Evolutionary conservation across 2,797 vertebrate species (phyloP).

Genomic region (Miichthys miiuy): DNA sequence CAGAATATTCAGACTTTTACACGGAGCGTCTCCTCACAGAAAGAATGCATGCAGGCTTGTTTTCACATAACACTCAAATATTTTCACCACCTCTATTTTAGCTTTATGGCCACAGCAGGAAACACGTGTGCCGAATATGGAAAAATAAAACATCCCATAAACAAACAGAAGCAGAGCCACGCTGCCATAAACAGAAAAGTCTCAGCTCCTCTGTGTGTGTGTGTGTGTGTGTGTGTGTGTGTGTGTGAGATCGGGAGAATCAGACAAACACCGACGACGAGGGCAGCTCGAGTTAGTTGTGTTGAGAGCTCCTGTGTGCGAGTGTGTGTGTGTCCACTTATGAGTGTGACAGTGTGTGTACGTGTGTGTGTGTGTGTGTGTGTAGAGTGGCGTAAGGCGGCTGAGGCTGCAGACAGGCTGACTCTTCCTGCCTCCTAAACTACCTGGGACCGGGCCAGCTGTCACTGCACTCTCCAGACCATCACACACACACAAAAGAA

Average conservation of each 20-base stretch:
- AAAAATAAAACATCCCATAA: conserved; percentile 47
- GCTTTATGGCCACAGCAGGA: conserved; percentile 33
- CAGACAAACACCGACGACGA: conserved; percentile 1
- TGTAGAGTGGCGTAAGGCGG: conserved; percentile 38
- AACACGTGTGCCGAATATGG: conserved; percentile 31
- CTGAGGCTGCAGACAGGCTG: conserved; percentile 67
- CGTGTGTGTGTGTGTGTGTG: conserved; percentile 28
- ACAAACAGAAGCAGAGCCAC: conserved; percentile 28
- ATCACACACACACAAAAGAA: conserved; percentile 48
- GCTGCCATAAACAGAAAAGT: conserved; percentile 20
- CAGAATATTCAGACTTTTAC: neutral
- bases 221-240: neutral
- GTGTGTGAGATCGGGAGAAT: conserved; percentile 9
- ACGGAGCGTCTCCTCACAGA: neutral
- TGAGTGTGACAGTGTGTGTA: conserved; percentile 28
- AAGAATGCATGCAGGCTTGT: conserved; percentile 5
- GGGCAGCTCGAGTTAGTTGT: conserved; percentile 18
- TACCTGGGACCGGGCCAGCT: conserved; percentile 83
- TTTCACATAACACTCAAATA: conserved; percentile 18
- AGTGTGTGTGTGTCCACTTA: conserved; percentile 25
- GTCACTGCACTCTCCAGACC: conserved; percentile 74
- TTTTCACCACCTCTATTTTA: conserved; percentile 50
- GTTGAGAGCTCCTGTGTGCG: conserved; percentile 25
- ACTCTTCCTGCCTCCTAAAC: conserved; percentile 74
- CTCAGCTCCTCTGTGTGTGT: conserved; percentile 7